Evolutionary conservation across 2,797 vertebrate genomes (phyloP).

Genomic region (Bradypodion pumilum): DNA sequence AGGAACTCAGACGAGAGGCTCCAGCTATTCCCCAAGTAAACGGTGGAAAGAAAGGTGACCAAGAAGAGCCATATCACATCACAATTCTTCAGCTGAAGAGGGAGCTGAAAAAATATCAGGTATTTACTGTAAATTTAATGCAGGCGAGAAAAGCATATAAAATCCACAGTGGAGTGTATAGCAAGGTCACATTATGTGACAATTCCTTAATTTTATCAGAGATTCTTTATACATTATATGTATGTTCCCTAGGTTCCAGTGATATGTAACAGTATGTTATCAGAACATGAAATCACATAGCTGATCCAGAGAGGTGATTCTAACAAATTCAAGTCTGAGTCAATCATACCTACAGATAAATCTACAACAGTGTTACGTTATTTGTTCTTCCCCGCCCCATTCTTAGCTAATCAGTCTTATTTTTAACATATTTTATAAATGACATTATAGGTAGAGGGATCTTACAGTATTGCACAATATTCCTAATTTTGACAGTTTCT

Average conservation of each 20-base stretch:
- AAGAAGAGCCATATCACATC: conserved; percentile 70
- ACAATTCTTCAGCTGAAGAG: conserved; percentile 79
- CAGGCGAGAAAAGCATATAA: not conserved
- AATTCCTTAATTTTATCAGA: not conserved
- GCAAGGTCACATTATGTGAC: not conserved
- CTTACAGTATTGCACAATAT: not conserved
- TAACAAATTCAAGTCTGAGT: too few relatives aligned
- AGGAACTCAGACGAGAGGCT: conserved; percentile 69
- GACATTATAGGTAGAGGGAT: not conserved
- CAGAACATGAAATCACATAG: too few relatives aligned
- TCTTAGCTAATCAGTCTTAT: not conserved
- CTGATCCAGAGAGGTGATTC: too few relatives aligned
- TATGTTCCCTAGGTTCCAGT: not conserved
- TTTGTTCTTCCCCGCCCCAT: conserved; percentile 20
- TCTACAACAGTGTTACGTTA: not conserved
- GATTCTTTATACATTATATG: not conserved
- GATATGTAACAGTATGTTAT: too few relatives aligned
- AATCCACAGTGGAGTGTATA: conserved; percentile 1
- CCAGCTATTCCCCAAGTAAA: conserved; percentile 46
- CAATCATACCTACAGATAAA: not conserved
- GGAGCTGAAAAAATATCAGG: conserved; percentile 86
- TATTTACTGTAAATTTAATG: conserved; percentile 61
- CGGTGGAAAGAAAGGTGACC: conserved; percentile 27
- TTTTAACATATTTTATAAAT: not conserved
- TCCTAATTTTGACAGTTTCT: not conserved